A percentile compares a stretch with the other conserved stretches of the same genome.
Evolutionary conservation across 2,888 invertebrate genomes (phyloP).

Genomic region (Leucophora obtusa): DNA sequence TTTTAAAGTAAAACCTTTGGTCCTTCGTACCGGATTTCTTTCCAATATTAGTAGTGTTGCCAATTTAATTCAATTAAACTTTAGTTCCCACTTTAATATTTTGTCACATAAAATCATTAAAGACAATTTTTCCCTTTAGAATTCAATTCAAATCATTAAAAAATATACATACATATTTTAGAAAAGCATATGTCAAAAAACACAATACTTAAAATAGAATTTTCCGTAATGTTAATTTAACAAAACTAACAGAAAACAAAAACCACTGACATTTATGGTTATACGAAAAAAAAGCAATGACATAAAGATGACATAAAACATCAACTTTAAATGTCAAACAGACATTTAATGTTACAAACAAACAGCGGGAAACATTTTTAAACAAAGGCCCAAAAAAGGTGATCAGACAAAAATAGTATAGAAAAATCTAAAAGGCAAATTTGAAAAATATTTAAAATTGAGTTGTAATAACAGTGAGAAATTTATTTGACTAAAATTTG

Average conservation of each 20-base stretch:
- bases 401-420: background rate
- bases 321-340: slow-evolving; percentile 55
- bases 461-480: background rate
- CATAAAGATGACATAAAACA: slow-evolving; percentile 53
- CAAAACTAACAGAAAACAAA: slow-evolving; percentile 10
- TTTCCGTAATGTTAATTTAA: slow-evolving; percentile 19
- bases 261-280: slow-evolving; percentile 46
- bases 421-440: slow-evolving; percentile 5
- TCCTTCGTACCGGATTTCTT: background rate
- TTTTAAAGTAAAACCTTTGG: no score
- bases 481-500: background rate
- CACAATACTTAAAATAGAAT: slow-evolving; percentile 25
- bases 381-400: slow-evolving; percentile 14
- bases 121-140: background rate
- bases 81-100: slow-evolving; percentile 5
- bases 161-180: background rate
- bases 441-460: background rate
- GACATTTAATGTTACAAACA: slow-evolving; percentile 26
- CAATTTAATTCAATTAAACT: background rate
- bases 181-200: slow-evolving; percentile 19
- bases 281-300: slow-evolving; percentile 22
- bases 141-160: background rate
- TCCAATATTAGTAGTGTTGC: background rate
- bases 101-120: slow-evolving; percentile 33
- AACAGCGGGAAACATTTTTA: background rate